A percentile compares a stretch with the other conserved stretches of the same genome.
These are phyloP conservation scores for Lepidurus apus DNA, from an alignment of 1,140 invertebrate species.

Conservation along the genomic window DNA sequence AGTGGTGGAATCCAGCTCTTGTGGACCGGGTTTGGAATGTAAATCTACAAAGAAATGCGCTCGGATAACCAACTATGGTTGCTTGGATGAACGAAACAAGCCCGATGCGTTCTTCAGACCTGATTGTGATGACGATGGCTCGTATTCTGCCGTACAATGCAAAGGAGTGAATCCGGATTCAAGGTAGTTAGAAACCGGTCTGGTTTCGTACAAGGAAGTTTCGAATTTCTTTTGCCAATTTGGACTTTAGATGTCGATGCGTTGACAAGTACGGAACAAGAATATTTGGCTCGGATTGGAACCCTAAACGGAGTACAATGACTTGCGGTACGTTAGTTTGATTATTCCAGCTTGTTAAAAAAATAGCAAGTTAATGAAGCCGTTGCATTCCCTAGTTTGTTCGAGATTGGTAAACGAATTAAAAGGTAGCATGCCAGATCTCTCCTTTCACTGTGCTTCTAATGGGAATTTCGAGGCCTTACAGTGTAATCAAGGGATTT, in stretches of 20 bases:
- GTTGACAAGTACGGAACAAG: constrained; percentile 30
- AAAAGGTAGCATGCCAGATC: background rate
- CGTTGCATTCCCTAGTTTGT: constrained; percentile 3
- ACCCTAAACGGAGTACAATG: constrained; percentile 33
- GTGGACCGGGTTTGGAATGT: background rate
- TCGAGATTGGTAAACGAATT: constrained; percentile 29
- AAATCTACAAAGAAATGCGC: constrained; percentile 4
- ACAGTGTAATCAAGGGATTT: constrained; percentile 36
- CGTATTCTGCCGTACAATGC: constrained; percentile 34
- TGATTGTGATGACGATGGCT: constrained; percentile 33
- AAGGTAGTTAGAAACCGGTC: constrained; percentile 25
- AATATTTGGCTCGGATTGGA: constrained; percentile 34
- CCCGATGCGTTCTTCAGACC: constrained; percentile 24
- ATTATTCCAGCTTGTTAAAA: constrained; percentile 24
- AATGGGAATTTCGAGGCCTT: constrained; percentile 39
- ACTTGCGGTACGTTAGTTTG: constrained; percentile 33
- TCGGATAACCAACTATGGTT: background rate
- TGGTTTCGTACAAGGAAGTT: background rate
- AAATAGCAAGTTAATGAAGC: background rate
- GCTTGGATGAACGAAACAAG: background rate
- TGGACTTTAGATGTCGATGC: constrained; percentile 33
- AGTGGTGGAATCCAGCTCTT: background rate
- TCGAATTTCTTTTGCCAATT: background rate
- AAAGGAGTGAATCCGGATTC: constrained; percentile 23
- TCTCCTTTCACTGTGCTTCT: constrained; percentile 32